phyloP scores from a whole-genome alignment of 2,888 invertebrate species.

The Scotopteryx bipunctaria region DNA sequence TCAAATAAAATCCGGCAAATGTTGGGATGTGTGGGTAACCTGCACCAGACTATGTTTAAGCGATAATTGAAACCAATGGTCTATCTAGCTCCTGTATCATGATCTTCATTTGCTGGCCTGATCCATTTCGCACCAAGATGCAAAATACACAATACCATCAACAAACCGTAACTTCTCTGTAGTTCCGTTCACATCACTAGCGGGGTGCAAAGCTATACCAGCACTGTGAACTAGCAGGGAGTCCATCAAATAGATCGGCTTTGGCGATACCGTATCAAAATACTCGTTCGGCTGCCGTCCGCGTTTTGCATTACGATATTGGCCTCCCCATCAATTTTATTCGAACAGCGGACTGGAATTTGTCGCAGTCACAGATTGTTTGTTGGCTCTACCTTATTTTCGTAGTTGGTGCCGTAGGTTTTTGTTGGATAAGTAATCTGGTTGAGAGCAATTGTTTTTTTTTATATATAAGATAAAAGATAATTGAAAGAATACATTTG shows the following conservation, averaged over 20 bases:
- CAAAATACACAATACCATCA: not conserved
- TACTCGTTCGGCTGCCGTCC: constrained; percentile 56
- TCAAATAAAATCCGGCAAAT: too few relatives aligned
- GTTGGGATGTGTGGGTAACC: too few relatives aligned
- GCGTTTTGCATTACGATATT: constrained; percentile 76
- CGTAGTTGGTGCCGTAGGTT: not conserved
- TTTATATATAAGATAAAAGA: too few relatives aligned
- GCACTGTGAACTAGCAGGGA: constrained; percentile 43
- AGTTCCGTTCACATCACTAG: constrained; percentile 16
- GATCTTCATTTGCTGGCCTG: too few relatives aligned
- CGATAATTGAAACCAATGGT: too few relatives aligned
- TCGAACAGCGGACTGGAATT: constrained; percentile 52
- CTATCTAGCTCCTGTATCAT: too few relatives aligned
- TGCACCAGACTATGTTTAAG: too few relatives aligned
- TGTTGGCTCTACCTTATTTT: not conserved
- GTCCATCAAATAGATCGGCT: constrained; percentile 78
- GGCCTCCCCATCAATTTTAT: constrained; percentile 68
- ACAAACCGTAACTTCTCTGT: not conserved
- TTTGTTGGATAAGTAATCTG: too few relatives aligned
- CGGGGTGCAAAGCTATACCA: constrained; percentile 28
- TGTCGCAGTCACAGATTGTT: constrained; percentile 40
- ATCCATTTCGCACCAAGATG: too few relatives aligned
- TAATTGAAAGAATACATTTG: too few relatives aligned
- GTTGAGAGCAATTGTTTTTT: too few relatives aligned
- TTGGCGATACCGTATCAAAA: constrained; percentile 67